Base-by-base conservation (phyloP, 1,140 invertebrate species). In the Leptoteleia sp. region DNA sequence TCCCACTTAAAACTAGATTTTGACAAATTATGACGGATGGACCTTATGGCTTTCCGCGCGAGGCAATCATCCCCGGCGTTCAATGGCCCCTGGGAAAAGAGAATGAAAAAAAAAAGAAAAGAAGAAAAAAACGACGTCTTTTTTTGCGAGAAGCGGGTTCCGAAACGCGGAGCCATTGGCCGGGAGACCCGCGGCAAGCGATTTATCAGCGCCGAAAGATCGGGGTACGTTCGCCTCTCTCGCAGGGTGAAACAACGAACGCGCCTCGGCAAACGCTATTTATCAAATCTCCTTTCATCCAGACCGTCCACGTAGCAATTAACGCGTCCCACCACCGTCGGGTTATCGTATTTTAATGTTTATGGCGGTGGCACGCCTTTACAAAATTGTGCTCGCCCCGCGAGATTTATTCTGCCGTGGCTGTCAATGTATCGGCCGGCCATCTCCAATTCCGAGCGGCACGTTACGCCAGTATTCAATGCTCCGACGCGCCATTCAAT, bases 281-380 rank as follows among this genome's bases (percentile, higher is more conserved):
- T 84, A 86, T 86, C 84, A 85, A 84, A 80, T 79, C 79, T 83
- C 80, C 84, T 85, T 85, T 84, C 84, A 84, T 84, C 83, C 82
- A 79, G 71, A 79, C 84, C 82, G 81, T 84, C 83, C 79, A 82
- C 84, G 76, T 84, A 85, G 84, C 84, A 86, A 85, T 86, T 86
- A 86, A 85, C 83, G 82, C 84, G 82, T 86, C 82, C 68, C 68
- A 72, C 57, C 84, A 84, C 82, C 62, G 76, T 75, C 77, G 82
- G 77, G 84, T 84, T 84, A 85, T 86, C 85, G 83, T 86, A 85
- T 85, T 85, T 85, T 85, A 84, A 85, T 81, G 81, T 84, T 86
- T 84, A 84, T 83, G 80, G 80, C 82, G 80, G 71, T 71, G 84
- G 52, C 80, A 86, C 85, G 85, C 85, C 85, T 81, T 85, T 83